These are phyloP conservation scores for Benthosema pterotum DNA, from an alignment of 2,797 vertebrate species.

Conservation along the genomic window DNA sequence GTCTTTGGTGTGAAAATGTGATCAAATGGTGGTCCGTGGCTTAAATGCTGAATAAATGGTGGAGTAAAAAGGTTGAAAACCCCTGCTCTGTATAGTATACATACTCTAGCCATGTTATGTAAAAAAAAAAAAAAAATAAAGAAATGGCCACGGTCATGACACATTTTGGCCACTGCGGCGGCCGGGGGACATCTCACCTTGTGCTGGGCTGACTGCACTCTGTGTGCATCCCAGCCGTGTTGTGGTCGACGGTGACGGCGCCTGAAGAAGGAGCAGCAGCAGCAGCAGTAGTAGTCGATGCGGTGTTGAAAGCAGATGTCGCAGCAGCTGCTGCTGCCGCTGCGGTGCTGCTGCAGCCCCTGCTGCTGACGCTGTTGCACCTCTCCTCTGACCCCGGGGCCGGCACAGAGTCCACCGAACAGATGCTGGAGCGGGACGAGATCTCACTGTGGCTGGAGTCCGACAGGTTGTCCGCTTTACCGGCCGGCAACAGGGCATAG, in stretches of 20 bases:
- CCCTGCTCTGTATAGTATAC: no score
- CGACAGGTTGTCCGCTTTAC: conserved; percentile 88
- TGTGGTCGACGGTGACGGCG: conserved; percentile 41
- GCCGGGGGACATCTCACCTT: conserved; percentile 80
- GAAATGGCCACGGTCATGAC: no score
- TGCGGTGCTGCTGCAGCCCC: conserved; percentile 54
- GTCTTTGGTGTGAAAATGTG: no score
- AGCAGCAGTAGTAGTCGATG: neutral
- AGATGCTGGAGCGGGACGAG: conserved; percentile 94
- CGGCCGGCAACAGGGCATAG: conserved; percentile 82
- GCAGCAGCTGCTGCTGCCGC: conserved; percentile 6
- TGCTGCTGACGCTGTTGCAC: conserved; percentile 74
- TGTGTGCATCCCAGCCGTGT: conserved; percentile 40
- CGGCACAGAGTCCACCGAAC: conserved; percentile 90
- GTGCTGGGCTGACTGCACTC: conserved; percentile 82
- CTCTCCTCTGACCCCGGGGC: conserved; percentile 81
- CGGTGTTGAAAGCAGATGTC: neutral
- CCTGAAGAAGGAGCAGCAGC: no score
- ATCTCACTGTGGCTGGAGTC: conserved; percentile 97
- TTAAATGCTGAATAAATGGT: no score
- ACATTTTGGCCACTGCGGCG: no score
- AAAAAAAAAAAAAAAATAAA: no score
- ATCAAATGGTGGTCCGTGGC: no score
- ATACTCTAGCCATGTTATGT: no score
- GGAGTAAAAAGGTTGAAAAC: no score